Evolutionary conservation across 2,888 invertebrate genomes (phyloP).

Genomic region (Harmothoe impar): DNA sequence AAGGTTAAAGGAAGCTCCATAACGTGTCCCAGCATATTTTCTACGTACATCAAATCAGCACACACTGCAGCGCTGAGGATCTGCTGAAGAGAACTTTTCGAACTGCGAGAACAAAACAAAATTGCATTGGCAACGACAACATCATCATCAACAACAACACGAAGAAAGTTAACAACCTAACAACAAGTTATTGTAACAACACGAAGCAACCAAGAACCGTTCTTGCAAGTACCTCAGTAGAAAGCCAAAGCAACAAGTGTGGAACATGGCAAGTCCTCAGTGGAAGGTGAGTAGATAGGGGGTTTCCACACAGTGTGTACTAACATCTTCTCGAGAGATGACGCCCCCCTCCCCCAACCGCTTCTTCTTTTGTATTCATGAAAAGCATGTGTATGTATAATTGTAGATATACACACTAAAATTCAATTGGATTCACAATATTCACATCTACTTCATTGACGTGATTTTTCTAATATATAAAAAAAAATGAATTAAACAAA

Average conservation of each 20-base stretch:
- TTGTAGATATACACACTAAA: no score
- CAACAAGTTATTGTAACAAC: constrained; percentile 39
- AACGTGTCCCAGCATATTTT: constrained; percentile 57
- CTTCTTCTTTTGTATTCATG: no score
- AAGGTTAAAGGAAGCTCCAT: constrained; percentile 55
- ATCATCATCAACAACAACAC: constrained; percentile 30
- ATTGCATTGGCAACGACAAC: constrained; percentile 50
- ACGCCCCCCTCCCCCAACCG: no score
- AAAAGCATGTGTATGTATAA: no score
- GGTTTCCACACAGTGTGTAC: no score
- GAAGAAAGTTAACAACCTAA: constrained; percentile 33
- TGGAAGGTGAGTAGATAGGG: constrained; percentile 80
- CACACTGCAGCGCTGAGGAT: constrained; percentile 66
- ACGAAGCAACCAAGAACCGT: constrained; percentile 63
- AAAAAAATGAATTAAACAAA: no score
- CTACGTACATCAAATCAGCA: constrained; percentile 58
- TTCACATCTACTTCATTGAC: no score
- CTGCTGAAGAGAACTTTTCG: constrained; percentile 62
- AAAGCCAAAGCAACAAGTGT: constrained; percentile 59
- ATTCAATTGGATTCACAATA: no score
- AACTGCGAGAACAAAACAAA: constrained; percentile 59
- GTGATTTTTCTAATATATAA: no score
- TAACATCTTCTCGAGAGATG: no score
- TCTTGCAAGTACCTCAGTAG: constrained; percentile 61
- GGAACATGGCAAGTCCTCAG: constrained; percentile 83